phyloP scores from a whole-genome alignment of 2,888 invertebrate species.

The Platerodrilus igneus region DNA sequence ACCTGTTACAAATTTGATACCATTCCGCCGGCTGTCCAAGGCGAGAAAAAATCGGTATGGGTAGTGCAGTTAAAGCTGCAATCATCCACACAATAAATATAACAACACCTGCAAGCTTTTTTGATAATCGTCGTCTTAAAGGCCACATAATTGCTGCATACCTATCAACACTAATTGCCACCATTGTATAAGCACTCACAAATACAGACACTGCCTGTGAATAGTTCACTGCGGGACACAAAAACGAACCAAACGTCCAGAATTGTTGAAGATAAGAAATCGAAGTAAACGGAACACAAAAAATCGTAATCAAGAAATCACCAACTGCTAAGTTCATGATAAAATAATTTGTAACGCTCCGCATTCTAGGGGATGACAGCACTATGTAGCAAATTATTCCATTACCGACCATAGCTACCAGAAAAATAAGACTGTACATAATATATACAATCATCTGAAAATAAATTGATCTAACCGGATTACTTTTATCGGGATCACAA shows the following conservation, averaged over 20 bases:
- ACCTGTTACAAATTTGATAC: constrained; percentile 63
- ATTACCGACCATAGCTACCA: constrained; percentile 68
- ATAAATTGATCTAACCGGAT: constrained; percentile 39
- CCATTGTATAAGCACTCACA: constrained; percentile 84
- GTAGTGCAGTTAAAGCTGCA: constrained; percentile 74
- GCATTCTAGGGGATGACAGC: constrained; percentile 76
- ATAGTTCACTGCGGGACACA: constrained; percentile 81
- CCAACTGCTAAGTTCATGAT: constrained; percentile 86
- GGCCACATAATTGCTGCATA: constrained; percentile 90
- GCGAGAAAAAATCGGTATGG: constrained; percentile 72
- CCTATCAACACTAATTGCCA: constrained; percentile 86
- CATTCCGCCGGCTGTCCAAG: constrained; percentile 59
- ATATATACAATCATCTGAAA: constrained; percentile 64
- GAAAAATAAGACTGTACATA: constrained; percentile 67
- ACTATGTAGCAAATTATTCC: constrained; percentile 84
- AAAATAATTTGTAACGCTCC: constrained; percentile 89
- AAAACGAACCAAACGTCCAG: constrained; percentile 81
- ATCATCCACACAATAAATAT: constrained; percentile 71
- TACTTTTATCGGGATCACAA: constrained; percentile 12
- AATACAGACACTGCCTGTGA: constrained; percentile 76
- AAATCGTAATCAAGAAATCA: constrained; percentile 83
- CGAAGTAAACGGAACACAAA: constrained; percentile 89
- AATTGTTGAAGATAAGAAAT: constrained; percentile 74
- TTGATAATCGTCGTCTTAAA: constrained; percentile 72
- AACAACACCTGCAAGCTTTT: constrained; percentile 63